These are phyloP conservation scores for Seira musarum DNA, from an alignment of 2,888 invertebrate species.

Conservation along the genomic window DNA sequence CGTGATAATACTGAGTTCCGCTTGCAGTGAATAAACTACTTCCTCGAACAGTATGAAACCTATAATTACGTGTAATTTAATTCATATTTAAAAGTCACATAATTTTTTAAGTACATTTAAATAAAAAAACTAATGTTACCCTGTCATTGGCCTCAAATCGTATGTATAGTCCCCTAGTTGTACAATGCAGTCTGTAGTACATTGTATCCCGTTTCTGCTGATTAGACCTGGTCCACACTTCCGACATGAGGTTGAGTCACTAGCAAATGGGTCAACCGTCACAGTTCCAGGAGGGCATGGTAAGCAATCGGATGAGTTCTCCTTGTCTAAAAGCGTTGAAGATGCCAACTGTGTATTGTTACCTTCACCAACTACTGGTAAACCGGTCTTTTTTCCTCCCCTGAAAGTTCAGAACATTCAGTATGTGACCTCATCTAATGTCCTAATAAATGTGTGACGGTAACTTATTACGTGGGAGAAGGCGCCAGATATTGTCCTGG, in stretches of 20 bases:
- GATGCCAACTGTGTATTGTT: neutral
- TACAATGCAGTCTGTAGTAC: conserved; percentile 73
- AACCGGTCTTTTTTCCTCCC: neutral
- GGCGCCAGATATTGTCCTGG: conserved; percentile 59
- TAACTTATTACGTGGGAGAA: conserved; percentile 16
- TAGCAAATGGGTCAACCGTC: conserved; percentile 71
- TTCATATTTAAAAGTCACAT: neutral
- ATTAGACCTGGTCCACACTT: conserved; percentile 74
- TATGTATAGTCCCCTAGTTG: conserved; percentile 70
- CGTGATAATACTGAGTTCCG: conserved; percentile 75
- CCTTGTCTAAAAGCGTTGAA: too few species aligned
- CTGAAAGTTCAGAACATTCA: neutral
- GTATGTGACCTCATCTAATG: too few species aligned
- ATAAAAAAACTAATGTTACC: conserved; percentile 69
- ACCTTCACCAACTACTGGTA: neutral
- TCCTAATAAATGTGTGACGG: neutral
- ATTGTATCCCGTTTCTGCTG: conserved; percentile 72
- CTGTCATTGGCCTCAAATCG: conserved; percentile 72
- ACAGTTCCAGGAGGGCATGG: conserved; percentile 73
- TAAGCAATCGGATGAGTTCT: conserved; percentile 71
- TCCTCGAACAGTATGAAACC: conserved; percentile 72
- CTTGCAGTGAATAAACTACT: conserved; percentile 73
- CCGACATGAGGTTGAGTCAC: conserved; percentile 73
- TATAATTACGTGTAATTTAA: conserved; percentile 65
- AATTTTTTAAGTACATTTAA: conserved; percentile 8